These are phyloP conservation scores for Rhabdophis nuchalis DNA, from an alignment of 2,797 vertebrate species.

Conservation along the genomic window DNA sequence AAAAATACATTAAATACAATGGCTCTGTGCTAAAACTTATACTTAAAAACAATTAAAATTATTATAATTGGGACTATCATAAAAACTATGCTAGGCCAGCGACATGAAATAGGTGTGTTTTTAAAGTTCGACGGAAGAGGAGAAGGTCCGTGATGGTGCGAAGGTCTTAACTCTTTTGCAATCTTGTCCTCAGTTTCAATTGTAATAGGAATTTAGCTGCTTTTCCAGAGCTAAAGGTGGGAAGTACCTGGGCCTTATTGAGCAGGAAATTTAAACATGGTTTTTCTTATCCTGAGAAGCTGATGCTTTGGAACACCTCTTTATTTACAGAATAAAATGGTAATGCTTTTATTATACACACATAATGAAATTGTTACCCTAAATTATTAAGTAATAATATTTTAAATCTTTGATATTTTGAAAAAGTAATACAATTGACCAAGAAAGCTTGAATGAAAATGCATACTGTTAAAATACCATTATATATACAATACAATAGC, in stretches of 20 bases:
- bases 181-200: neutral
- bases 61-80: no score
- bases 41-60: no score
- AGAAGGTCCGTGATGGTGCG: no score
- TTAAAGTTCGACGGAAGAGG: no score
- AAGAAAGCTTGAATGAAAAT: neutral
- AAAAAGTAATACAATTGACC: neutral
- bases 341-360: neutral
- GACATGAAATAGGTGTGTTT: no score
- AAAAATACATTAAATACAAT: no score
- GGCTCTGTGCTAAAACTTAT: no score
- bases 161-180: neutral
- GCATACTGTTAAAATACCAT: neutral
- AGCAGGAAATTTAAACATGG: neutral
- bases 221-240: neutral
- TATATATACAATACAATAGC: no score
- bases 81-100: no score
- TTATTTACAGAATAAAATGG: neutral
- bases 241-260: neutral
- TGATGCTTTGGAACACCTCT: neutral
- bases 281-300: neutral
- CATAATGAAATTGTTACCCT: neutral
- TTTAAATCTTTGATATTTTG: neutral
- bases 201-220: neutral
- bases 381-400: neutral